These are phyloP conservation scores for Dryobates pubescens DNA, from an alignment of 2,797 vertebrate species.

Conservation along the genomic window DNA sequence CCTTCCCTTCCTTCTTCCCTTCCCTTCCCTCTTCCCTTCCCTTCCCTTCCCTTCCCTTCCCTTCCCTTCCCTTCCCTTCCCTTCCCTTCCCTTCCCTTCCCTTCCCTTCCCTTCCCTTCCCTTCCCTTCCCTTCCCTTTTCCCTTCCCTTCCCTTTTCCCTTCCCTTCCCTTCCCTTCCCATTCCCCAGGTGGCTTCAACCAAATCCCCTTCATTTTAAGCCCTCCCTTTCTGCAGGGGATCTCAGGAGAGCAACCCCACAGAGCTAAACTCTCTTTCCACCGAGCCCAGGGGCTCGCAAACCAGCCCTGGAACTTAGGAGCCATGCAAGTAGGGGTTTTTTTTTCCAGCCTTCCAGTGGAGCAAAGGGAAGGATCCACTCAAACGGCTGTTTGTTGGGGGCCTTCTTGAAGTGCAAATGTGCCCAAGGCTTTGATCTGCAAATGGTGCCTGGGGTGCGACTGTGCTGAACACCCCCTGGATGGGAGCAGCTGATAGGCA, in stretches of 20 bases:
- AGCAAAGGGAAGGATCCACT: background rate
- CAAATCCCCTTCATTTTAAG: background rate
- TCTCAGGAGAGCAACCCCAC: background rate
- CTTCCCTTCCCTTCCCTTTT: too few relatives aligned
- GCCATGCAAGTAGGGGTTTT: background rate
- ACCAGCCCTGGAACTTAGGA: background rate
- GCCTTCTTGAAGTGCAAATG: background rate
- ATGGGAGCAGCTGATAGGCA: background rate
- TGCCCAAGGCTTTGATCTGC: background rate
- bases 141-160: too few relatives aligned
- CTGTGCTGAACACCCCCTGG: background rate
- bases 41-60: too few relatives aligned
- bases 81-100: too few relatives aligned
- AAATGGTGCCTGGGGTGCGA: fast-evolving
- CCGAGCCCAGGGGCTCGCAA: fast-evolving
- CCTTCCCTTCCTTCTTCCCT: too few relatives aligned
- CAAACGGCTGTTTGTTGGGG: background rate
- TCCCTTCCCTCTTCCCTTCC: too few relatives aligned
- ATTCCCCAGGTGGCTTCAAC: background rate
- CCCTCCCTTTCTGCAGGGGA: fast-evolving
- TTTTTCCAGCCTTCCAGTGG: background rate
- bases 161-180: too few relatives aligned
- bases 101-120: too few relatives aligned
- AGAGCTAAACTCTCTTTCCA: background rate
- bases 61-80: too few relatives aligned